These are phyloP conservation scores for Eidolon dupreanum DNA, from an alignment of 2,797 vertebrate genomes.

Conservation along the genomic window DNA sequence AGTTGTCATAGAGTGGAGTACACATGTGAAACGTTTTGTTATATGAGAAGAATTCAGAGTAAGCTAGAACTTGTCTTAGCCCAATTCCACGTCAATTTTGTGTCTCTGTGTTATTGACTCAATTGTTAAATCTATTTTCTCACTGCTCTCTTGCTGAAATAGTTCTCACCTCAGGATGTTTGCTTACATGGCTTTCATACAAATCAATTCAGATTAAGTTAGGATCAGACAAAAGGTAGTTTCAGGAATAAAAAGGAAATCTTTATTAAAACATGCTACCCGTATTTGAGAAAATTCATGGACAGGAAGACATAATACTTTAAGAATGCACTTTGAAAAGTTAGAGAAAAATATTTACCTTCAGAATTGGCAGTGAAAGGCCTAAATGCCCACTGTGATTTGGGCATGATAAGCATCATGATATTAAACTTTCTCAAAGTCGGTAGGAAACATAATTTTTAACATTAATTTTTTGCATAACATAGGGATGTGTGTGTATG, in stretches of 20 bases:
- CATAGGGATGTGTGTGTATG: background rate
- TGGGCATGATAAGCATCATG: background rate
- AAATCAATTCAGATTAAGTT: constrained; percentile 32
- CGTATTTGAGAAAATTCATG: background rate
- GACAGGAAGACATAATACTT: background rate
- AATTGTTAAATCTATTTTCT: constrained; percentile 25
- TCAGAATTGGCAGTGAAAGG: background rate
- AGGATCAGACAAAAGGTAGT: background rate
- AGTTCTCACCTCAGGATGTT: background rate
- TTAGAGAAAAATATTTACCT: constrained; percentile 35
- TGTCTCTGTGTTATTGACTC: constrained; percentile 13
- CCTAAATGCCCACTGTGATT: background rate
- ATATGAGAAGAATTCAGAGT: background rate
- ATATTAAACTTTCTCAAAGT: background rate
- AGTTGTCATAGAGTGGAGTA: background rate
- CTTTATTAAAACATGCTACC: background rate
- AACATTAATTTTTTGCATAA: constrained; percentile 2
- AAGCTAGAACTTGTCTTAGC: background rate
- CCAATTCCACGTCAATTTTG: background rate
- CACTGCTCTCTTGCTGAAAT: background rate
- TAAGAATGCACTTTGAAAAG: background rate
- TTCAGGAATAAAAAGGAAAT: constrained; percentile 1
- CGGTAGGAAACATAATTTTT: background rate
- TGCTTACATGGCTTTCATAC: constrained; percentile 20
- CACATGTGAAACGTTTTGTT: background rate